Base-by-base conservation (phyloP, 2,888 invertebrate species). In the Ichneumoninae sp. region DNA sequence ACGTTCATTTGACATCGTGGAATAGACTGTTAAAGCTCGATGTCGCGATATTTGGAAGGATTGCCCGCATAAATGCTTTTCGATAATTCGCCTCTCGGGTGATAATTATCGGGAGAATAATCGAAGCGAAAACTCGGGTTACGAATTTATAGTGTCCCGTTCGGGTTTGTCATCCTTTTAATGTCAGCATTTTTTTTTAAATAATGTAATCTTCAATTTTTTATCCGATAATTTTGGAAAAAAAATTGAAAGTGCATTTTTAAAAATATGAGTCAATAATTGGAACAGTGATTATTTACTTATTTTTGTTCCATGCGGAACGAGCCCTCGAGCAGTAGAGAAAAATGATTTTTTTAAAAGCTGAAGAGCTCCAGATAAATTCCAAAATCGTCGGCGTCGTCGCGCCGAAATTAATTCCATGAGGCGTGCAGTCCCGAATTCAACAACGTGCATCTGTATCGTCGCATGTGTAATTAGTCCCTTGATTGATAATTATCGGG, bases 1-100 rank as follows among this genome's bases (percentile, higher is more conserved):
- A 30, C 60, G 13, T 60, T 30, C 26, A 60, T 60, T 60, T 60
- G 60, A 60, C 60, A 30, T 60, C 60, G 30, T 26, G 30, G 1
- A 16, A 60, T 13, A 5, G 60, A 16, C 30, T 26, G 30, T 16
- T 16, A 8, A 10, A 16, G 16, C 30, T 60, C 60, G 60, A 4
- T 13, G 22, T 26, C 16, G 16, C 60, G 30, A 30, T 13, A 26
- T 30, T 60, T 30, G 3, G 22, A 30, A 60, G 26, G 13, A 60
- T 60, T 16, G 30, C 5, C 2, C 30, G 19, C 30, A 13, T 30
- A 8, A 30, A 60, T 26, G 16, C 1, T 5, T 13, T 60, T 26
- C 22, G 30, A 22, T 60, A 22, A 22, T 26, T 60, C 10, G 16
- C 26, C 26, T 60, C 60, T 60, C 22, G 26, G 60, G 3, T n/a